Base-by-base conservation (phyloP, 2,797 vertebrate genomes). In the Thunnus albacares region DNA sequence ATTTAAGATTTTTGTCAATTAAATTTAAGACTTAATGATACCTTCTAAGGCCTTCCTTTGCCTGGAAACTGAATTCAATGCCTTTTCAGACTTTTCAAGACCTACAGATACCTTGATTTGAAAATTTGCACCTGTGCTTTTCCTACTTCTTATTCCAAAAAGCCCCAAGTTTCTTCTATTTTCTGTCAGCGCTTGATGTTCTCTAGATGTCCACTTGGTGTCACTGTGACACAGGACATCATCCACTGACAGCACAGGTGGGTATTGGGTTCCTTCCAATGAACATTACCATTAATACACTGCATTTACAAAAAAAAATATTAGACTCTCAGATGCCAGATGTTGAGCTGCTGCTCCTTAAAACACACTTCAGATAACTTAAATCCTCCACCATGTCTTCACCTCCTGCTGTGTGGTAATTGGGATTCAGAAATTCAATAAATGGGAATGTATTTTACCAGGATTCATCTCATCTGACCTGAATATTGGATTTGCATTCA, bases 151-250 rank as follows among this genome's bases (percentile, higher is more conserved):
- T 1, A 43, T 43, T 11, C 2, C 13, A 43, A 45, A 45, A 45
- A 45, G 43, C 14, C 13, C 14, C 38, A 10, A 17, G 18, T 35
- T 51, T 18, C 43, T 4, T 30, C 20, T 7, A 2, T 35, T 26
- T 47, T 18, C 0, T 3, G 1, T 59, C 47, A 49, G 18, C 15
- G 5, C 17, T 49, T 33, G 59, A 18, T 57, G 22, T 82, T 74
- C 43, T 24, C 45, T 2, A 4, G 0, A 24, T 3, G 56, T 80
- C 87, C 91, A 87, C 84, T 56, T 28, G 87, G 86, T 80, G 80
- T 88, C 76, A 12, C 80, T 86, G 85, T 83, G 62, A 28, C 7
- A 49, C 64, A 45, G 59, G 2, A 3, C 41, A 56, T 45, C 11
- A 14, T 14, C 2, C 13, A 3, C 22, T 52, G 38, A 67, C 24